Base-by-base conservation (phyloP, 2,113 vertebrate genomes). In the Pachypanchax playfairii region DNA sequence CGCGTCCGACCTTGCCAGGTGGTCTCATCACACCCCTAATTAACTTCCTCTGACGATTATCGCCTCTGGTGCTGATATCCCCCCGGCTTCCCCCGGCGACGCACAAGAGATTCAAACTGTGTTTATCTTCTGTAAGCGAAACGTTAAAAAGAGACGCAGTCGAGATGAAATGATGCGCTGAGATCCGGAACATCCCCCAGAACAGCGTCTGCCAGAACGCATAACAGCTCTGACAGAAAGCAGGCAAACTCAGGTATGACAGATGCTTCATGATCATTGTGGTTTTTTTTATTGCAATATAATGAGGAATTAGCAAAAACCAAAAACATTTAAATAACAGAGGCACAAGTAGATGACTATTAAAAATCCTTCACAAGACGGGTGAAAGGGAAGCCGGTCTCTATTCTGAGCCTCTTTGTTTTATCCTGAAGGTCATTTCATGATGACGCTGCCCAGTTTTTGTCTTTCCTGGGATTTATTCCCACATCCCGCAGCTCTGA, bases 361-460 rank as follows among this genome's bases (percentile, higher is more conserved):
- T 46, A 59, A 55, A 78, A 68, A 50, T 62, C 70, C 75, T 50
- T 28, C 15, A 43, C 33, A 65, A 66, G 60, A 64, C n/a, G 64
- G 71, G 68, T 79, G 56, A 72, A 83, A 79, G 48, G 82, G 75
- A 56, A 60, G 66, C 84, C 80, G 11, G 8, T 78, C 80, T 70
- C 72, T 88, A 77, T 82, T 88, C 71, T 78, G 70, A 80, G 83
- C 47, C 62, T 77, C 70, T 75, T 66, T 80, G 78, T 80, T 64
- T 80, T 60, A 18, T 47, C 61, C 57, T 88, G 79, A 90, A 91
- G 87, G 89, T 92, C 88, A 89, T 73, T 66, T 65, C 64, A 57
- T 78, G 62, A 73, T 67, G 62, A 55, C 21, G 33, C 65, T 55
- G 76, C 64, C 69, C 72, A 38, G 53, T 80, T 66, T 79, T 67